Base-by-base conservation (phyloP, 2,797 vertebrate genomes). In the Poeciliopsis turneri region DNA sequence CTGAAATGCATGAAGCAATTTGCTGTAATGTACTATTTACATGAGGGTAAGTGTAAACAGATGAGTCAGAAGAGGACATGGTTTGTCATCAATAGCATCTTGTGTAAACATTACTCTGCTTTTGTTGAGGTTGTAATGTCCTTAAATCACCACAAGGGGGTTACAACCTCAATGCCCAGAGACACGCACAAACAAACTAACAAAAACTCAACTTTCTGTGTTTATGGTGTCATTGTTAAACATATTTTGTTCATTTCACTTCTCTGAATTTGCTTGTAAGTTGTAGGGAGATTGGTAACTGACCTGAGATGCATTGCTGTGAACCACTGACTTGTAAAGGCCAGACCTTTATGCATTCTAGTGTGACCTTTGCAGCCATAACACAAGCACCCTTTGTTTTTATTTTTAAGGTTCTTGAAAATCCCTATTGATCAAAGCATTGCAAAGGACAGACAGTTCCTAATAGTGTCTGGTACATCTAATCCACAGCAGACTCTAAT, bases 401-500 rank as follows among this genome's bases (percentile, higher is more conserved):
- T 49, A 28, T 76, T 76, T 51, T 74, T 51, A 8, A 76, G 53
- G 75, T 72, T 68, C 59, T 79, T 76, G 33, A 36, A 78, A 55
- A 72, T 41, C 45, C 53, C 16, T 57, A 51, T n/a, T 74, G 41
- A 77, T 76, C 53, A 66, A 41, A 66, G 76, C 74, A 81, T 64
- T 77, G 45, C 0, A 16, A 81, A 82, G 79, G 78, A 82, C 72
- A 74, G 9, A 69, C 39, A 66, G 33, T 83, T 74, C 78, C 59
- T 72, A 82, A 89, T 76, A 73, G 49, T 64, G 55, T 74, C 10
- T 3, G 2, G 18, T 71, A 68, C 16, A 47, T 72, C 33, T 61
- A 72, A 84, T 71, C 83, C 78, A 28, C 30, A 69, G 73, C 20
- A 39, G 53, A 77, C 55, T 72, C 84, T 80, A 90, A 91, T 88